phyloP scores from a whole-genome alignment of 2,113 vertebrate species.

The Phasianus colchicus region DNA sequence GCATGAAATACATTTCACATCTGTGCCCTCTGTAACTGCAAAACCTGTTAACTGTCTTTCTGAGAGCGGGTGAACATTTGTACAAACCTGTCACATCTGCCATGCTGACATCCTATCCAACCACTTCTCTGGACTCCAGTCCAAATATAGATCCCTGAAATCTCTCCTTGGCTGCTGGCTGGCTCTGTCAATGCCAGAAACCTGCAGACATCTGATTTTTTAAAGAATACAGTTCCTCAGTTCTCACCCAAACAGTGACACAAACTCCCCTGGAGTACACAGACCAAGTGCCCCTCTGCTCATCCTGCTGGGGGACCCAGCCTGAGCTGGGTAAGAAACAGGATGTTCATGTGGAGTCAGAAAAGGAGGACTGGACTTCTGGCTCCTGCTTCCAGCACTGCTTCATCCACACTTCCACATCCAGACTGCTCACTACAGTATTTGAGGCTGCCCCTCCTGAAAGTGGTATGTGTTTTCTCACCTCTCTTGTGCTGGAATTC shows the following conservation, averaged over 20 bases:
- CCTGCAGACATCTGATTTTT: not conserved
- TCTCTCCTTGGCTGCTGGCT: not conserved
- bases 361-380: not conserved
- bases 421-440: not conserved
- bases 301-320: not conserved
- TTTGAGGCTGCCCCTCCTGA: not conserved
- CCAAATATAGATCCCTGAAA: constrained; percentile 32
- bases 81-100: constrained; percentile 36
- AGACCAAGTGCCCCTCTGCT: not conserved
- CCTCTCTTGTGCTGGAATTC: not conserved
- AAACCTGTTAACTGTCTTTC: not conserved
- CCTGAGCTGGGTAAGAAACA: not conserved
- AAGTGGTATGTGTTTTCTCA: not conserved
- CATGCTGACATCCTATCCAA: not conserved
- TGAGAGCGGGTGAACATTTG: not conserved
- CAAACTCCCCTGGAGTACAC: not conserved
- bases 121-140: not conserved
- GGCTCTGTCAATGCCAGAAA: not conserved
- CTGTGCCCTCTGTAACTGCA: not conserved
- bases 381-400: not conserved
- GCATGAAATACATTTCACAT: not conserved
- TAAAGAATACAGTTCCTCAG: not conserved
- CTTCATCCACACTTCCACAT: not conserved
- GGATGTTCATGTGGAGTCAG: not conserved
- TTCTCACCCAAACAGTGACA: not conserved